Percentiles rank a stretch among this genome's conserved stretches.
phyloP scores from a whole-genome alignment of 2,797 vertebrate species.

The Coreius guichenoti region DNA sequence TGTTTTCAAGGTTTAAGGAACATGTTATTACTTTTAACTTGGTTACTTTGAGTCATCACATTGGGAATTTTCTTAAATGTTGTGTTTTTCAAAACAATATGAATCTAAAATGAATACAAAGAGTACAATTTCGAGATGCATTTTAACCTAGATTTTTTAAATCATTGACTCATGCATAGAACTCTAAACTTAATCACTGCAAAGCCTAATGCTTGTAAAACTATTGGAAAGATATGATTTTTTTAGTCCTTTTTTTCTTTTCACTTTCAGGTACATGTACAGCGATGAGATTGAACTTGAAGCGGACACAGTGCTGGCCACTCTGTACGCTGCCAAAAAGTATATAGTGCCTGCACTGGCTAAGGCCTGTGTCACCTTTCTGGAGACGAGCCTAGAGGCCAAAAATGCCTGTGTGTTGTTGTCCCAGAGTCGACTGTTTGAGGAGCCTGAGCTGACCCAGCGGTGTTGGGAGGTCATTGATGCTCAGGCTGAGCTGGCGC shows the following conservation, averaged over 20 bases:
- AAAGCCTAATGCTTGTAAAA: conserved; percentile 1
- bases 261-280: conserved; percentile 84
- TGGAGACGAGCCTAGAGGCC: conserved; percentile 90
- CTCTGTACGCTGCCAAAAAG: conserved; percentile 91
- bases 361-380: conserved; percentile 88
- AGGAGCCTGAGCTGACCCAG: conserved; percentile 89
- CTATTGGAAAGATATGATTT: not conserved
- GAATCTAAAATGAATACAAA: not conserved
- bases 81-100: not conserved
- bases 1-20: not conserved
- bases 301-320: conserved; percentile 89
- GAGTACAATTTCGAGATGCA: not conserved
- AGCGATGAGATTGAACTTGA: conserved; percentile 91
- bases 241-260: not conserved
- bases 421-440: conserved; percentile 89
- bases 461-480: conserved; percentile 93
- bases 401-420: conserved; percentile 90
- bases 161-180: not conserved
- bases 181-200: not conserved
- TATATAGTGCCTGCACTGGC: conserved; percentile 89
- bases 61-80: not conserved
- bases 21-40: not conserved
- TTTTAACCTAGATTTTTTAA: not conserved
- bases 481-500: conserved; percentile 88
- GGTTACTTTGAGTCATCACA: not conserved